Evolutionary conservation across 2,113 vertebrate species (phyloP).

Genomic region (Ptyas mucosa): DNA sequence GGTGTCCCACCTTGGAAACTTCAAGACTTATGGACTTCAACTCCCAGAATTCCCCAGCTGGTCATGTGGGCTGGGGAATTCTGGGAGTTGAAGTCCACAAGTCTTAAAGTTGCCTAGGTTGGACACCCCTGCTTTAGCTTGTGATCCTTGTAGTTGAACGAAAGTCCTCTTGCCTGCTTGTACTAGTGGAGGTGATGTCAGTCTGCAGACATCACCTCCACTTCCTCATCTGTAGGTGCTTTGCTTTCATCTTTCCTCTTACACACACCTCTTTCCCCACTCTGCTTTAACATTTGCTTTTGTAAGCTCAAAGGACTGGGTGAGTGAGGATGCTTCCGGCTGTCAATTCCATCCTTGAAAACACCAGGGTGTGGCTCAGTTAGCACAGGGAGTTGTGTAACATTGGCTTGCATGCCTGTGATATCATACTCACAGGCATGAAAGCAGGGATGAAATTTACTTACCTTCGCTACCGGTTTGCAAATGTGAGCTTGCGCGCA

Average conservation of each 20-base stretch:
- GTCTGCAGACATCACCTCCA: not conserved
- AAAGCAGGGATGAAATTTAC: too few species aligned
- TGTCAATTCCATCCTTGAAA: not conserved
- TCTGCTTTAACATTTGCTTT: not conserved
- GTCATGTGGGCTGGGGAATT: not conserved
- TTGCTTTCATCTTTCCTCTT: not conserved
- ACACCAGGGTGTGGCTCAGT: not conserved
- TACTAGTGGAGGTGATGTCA: not conserved
- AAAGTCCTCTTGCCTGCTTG: not conserved
- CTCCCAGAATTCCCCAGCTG: not conserved
- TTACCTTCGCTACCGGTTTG: too few species aligned
- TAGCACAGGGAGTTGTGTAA: not conserved
- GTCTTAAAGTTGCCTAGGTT: not conserved
- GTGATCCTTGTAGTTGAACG: not conserved
- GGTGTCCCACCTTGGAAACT: not conserved
- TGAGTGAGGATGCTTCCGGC: not conserved
- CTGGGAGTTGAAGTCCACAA: not conserved
- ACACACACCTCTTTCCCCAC: not conserved
- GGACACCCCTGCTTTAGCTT: not conserved
- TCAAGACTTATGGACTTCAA: not conserved
- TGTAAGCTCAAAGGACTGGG: not conserved
- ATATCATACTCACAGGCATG: too few species aligned
- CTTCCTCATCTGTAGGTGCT: not conserved
- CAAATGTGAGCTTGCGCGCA: too few species aligned
- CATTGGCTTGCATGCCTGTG: not conserved